Evolutionary conservation across 1,140 invertebrate genomes (phyloP).

Genomic region (Caenorhabditis brenneri): DNA sequence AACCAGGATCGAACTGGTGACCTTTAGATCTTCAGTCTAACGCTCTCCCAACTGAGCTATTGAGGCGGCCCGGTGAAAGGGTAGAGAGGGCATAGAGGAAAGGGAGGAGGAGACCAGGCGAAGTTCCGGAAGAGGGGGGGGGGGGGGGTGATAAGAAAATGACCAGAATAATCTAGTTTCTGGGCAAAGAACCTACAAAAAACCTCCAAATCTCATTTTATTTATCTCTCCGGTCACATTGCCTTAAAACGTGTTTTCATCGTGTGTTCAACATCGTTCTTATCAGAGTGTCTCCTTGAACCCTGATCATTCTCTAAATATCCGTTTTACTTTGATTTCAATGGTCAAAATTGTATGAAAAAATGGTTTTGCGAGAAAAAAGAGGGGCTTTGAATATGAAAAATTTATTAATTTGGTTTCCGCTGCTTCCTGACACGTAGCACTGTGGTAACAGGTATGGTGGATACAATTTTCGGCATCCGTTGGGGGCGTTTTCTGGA

Average conservation of each 20-base stretch:
- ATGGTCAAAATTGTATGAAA: background rate
- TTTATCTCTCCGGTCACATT: no score
- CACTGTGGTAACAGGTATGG: background rate
- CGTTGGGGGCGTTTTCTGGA: background rate
- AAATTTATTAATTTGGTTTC: background rate
- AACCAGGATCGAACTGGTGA: constrained; percentile 72
- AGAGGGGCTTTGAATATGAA: no score
- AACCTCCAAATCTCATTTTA: background rate
- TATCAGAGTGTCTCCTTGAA: background rate
- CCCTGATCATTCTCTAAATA: background rate
- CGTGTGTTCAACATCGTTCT: constrained; percentile 6
- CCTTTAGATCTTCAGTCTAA: constrained; percentile 74
- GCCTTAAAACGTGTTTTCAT: background rate
- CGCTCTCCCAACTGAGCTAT: constrained; percentile 71
- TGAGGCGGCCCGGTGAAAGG: constrained; percentile 13
- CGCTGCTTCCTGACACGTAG: background rate
- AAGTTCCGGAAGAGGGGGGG: no score
- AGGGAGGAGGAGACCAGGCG: no score
- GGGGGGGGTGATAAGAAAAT: no score
- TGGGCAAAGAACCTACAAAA: background rate
- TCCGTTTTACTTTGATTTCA: background rate
- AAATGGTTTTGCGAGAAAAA: no score
- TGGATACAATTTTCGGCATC: background rate
- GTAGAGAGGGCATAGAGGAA: no score
- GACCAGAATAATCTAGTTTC: background rate